Percentiles rank a stretch among this genome's conserved stretches.
phyloP scores from a whole-genome alignment of 2,888 invertebrate species.

The Serripes groenlandicus region DNA sequence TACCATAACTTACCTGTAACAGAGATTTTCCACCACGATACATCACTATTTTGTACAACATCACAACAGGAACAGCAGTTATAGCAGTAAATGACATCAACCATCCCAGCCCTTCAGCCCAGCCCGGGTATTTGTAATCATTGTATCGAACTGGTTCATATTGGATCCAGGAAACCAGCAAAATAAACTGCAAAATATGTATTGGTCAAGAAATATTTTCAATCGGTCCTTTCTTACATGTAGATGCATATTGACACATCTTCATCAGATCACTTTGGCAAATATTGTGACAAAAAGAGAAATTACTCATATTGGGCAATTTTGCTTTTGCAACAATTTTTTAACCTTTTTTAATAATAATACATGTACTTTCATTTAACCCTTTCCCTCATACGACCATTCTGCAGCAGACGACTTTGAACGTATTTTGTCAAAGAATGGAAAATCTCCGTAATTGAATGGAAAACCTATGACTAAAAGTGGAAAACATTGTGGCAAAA shows the following conservation, averaged over 20 bases:
- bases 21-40: constrained; percentile 63
- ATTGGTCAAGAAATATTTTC: neutral
- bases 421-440: too few relatives aligned
- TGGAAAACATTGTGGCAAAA: too few relatives aligned
- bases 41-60: constrained; percentile 70
- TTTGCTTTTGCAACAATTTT: neutral
- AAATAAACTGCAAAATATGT: constrained; percentile 89
- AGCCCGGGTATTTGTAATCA: constrained; percentile 79
- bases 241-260: too few relatives aligned
- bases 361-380: too few relatives aligned
- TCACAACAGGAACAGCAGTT: constrained; percentile 77
- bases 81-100: constrained; percentile 79
- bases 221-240: too few relatives aligned
- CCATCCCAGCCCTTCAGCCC: constrained; percentile 84
- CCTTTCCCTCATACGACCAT: too few relatives aligned
- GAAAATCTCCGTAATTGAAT: too few relatives aligned
- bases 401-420: too few relatives aligned
- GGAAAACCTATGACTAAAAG: too few relatives aligned
- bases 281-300: neutral
- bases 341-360: too few relatives aligned
- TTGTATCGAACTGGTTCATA: constrained; percentile 77
- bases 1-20: constrained; percentile 46
- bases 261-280: too few relatives aligned
- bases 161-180: constrained; percentile 83
- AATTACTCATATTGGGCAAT: neutral